Base-by-base conservation (phyloP, 2,888 invertebrate genomes). In the Cynaeus angustus region DNA sequence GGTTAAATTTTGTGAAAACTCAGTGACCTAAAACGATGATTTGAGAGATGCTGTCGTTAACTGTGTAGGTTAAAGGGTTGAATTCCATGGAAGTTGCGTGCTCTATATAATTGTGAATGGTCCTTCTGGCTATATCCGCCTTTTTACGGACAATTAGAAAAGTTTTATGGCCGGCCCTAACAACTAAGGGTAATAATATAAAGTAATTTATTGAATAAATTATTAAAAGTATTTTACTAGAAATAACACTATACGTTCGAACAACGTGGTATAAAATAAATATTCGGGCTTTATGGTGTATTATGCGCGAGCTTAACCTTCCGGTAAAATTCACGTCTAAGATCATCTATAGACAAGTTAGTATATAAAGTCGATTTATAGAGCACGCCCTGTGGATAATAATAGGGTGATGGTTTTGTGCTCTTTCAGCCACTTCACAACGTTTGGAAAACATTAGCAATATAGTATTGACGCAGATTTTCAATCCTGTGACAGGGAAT, bases 401-500 rank as follows among this genome's bases (percentile, higher is more conserved):
- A 64, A 64, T 41, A 64, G 14, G 10, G 50, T 26, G 41, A 4
- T 21, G 21, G 21, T 26, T 28, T 5, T 28, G 26, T 12, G 43
- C 13, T 21, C 9, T 30, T 45, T 9, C n/a, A 9, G 16, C 12
- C 46, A 14, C 46, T 46, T 59, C 28, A 33, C 30, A 26, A 21
- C 43, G 55, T 55, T 45, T 66, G 45, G 55, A 12, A 66, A 66
- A 66, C 45, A 66, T 66, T 66, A 66, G 30, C 33, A 45, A 30
- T 21, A 16, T 12, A 65, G 45, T 43, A 41, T 66, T 55, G 45
- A 66, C 53, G 45, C 38, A 46, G 45, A 55, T 66, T 56, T 66
- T 33, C 56, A 58, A 58, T 58, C 56, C 14, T 66, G 48, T 38
- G 26, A 56, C 30, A 14, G 43, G 9, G 71, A 74, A 74, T 72